A percentile compares a stretch with the other conserved stretches of the same genome.
Evolutionary conservation across 2,888 invertebrate species (phyloP).

Genomic region (Argynnis bischoffii): DNA sequence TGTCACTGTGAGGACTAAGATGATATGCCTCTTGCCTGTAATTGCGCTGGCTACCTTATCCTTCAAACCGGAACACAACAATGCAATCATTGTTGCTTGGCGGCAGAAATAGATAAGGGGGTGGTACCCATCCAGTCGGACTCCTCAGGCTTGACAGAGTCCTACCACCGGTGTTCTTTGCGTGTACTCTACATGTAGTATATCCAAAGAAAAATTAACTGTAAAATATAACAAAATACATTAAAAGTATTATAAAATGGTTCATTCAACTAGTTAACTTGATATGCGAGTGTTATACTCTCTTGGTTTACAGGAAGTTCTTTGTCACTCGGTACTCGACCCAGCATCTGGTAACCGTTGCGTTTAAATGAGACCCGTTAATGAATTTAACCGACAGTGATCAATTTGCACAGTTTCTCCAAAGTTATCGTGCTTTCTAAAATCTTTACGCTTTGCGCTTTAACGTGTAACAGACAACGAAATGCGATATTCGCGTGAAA

Average conservation of each 20-base stretch:
- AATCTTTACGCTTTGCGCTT: slow-evolving; percentile 36
- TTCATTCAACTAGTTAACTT: not conserved
- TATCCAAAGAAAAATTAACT: too few relatives aligned
- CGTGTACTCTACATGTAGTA: too few relatives aligned
- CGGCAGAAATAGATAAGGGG: too few relatives aligned
- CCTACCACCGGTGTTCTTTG: too few relatives aligned
- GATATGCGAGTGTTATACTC: not conserved
- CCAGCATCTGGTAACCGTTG: slow-evolving; percentile 7
- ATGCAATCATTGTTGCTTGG: too few relatives aligned
- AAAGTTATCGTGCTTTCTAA: slow-evolving; percentile 36
- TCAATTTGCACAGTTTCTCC: slow-evolving; percentile 36
- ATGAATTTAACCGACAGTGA: slow-evolving; percentile 18
- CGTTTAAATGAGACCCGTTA: slow-evolving; percentile 8
- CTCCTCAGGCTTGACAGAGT: too few relatives aligned
- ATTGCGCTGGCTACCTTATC: too few relatives aligned
- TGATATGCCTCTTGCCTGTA: too few relatives aligned
- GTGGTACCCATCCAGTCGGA: too few relatives aligned
- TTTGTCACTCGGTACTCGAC: not conserved
- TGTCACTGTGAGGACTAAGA: too few relatives aligned
- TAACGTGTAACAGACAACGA: slow-evolving; percentile 25
- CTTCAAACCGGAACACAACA: too few relatives aligned
- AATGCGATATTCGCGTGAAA: slow-evolving; percentile 36
- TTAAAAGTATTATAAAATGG: not conserved
- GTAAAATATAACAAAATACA: too few relatives aligned
- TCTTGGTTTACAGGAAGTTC: slow-evolving; percentile 11